These are phyloP conservation scores for Paedocypris micromegethes DNA, from an alignment of 2,797 vertebrate species.

Conservation along the genomic window DNA sequence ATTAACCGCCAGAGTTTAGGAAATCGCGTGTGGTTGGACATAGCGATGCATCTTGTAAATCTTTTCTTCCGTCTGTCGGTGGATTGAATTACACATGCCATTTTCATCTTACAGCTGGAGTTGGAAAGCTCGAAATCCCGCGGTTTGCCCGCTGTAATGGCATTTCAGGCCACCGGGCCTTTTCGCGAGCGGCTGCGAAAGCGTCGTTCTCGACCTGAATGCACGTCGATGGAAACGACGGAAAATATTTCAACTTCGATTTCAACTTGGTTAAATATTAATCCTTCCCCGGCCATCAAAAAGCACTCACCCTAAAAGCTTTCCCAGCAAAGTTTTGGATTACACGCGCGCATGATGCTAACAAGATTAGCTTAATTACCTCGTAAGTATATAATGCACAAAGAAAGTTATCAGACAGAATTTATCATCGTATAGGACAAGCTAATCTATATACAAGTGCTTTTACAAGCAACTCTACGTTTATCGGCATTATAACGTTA, in stretches of 20 bases:
- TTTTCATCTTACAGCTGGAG: conserved; percentile 24
- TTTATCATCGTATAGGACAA: no score
- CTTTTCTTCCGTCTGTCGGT: conserved; percentile 2
- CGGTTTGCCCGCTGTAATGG: no score
- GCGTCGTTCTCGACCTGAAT: background rate
- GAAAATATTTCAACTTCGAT: conserved; percentile 25
- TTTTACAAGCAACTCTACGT: no score
- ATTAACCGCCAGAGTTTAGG: conserved; percentile 5
- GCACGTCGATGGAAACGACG: conserved; percentile 6
- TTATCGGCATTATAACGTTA: no score
- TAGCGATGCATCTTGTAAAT: conserved; percentile 14
- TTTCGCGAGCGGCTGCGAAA: no score
- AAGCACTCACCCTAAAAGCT: conserved; percentile 36
- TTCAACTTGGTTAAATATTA: conserved; percentile 36
- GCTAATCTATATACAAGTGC: no score
- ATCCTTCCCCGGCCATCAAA: conserved; percentile 24
- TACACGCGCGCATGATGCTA: conserved; percentile 12
- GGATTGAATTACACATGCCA: conserved; percentile 29
- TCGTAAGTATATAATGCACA: conserved; percentile 2
- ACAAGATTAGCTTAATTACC: conserved; percentile 19
- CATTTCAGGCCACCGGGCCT: no score
- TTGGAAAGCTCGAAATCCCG: no score
- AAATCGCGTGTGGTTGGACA: conserved; percentile 2
- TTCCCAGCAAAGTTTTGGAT: conserved; percentile 20
- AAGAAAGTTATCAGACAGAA: background rate